A percentile compares a stretch with the other conserved stretches of the same genome.
phyloP scores from a whole-genome alignment of 2,113 vertebrate genomes.

The Anarhynchus alexandrinus region DNA sequence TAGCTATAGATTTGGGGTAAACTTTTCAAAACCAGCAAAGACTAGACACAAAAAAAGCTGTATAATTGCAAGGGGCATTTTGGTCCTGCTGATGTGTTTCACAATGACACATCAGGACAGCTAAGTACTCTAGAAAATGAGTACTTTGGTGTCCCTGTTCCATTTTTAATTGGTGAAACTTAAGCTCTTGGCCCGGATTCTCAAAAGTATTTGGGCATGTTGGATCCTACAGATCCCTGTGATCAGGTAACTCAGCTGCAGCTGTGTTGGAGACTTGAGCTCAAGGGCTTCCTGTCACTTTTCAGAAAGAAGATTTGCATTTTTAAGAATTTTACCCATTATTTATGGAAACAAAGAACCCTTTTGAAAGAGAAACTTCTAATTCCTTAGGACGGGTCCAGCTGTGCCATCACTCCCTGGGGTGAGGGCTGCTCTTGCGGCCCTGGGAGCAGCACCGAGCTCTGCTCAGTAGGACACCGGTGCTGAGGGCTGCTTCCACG shows the following conservation, averaged over 20 bases:
- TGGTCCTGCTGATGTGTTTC: neutral
- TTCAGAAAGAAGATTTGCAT: neutral
- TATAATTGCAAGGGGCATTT: neutral
- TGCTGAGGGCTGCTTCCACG: neutral
- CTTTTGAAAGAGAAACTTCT: neutral
- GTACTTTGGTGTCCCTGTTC: neutral
- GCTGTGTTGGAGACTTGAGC: rapidly evolving
- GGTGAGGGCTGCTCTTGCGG: neutral
- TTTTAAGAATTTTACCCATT: neutral
- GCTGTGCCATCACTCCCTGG: neutral
- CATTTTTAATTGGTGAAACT: neutral
- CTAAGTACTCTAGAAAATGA: neutral
- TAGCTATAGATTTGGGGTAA: neutral
- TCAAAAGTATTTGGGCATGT: neutral
- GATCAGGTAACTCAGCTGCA: neutral
- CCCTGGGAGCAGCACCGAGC: neutral
- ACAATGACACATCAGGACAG: neutral
- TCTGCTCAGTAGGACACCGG: neutral
- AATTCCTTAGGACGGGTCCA: neutral
- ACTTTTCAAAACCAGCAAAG: neutral
- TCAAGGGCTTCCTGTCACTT: constrained; percentile 19
- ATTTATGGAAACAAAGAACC: constrained; percentile 6
- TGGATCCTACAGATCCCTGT: neutral
- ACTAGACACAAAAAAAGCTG: neutral
- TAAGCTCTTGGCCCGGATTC: neutral